Evolutionary conservation across 2,797 vertebrate genomes (phyloP), one percentile per base, ranked within the genome.

Genomic region (Eidolon dupreanum): DNA sequence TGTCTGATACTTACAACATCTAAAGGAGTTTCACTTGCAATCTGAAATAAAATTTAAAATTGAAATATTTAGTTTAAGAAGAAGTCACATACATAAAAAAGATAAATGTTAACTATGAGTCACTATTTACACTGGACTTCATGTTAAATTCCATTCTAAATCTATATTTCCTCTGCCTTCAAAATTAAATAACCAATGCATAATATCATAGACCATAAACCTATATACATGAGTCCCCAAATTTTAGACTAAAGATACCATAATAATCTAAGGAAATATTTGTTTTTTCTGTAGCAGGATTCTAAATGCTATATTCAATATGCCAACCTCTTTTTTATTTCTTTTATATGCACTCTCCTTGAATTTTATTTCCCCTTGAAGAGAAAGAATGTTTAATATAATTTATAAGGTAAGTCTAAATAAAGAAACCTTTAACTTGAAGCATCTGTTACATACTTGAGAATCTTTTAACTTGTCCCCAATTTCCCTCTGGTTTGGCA

Each of bases 1-100:
- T 5, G 15, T 70, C 16, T 36, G 65, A 98, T 92, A 99, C 99
- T 99, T 98, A 99, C 99, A 99, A 99, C 99, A 99, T 99, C 99
- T 97, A 99, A 98, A 82, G 99, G 99, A 0, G 99, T 99, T 99
- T 99, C 99, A 95, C 99, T 99, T 97, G 99, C 99, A 98, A 99
- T 99, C 99, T 99, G 98, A 91, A 99, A 98, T 95, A 95, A 51
- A 98, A 59, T 43, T 95, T 24, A 96, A 97, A 95, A 97, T 26
- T 71, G 68, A 97, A 97, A 57, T 6, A 41, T 17, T 92, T 90
- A 95, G 84, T 61, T 68, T 78, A 94, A 33, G 55, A 96, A 97
- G 59, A 88, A 87, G 66, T 79, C 53, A 41, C 83, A 70, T 38
- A 95, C 16, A 95, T 53, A 63, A 77, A 84, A 92, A 46, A 81